Evolutionary conservation across 2,797 vertebrate species (phyloP).

Genomic region (Delichon dasypus): DNA sequence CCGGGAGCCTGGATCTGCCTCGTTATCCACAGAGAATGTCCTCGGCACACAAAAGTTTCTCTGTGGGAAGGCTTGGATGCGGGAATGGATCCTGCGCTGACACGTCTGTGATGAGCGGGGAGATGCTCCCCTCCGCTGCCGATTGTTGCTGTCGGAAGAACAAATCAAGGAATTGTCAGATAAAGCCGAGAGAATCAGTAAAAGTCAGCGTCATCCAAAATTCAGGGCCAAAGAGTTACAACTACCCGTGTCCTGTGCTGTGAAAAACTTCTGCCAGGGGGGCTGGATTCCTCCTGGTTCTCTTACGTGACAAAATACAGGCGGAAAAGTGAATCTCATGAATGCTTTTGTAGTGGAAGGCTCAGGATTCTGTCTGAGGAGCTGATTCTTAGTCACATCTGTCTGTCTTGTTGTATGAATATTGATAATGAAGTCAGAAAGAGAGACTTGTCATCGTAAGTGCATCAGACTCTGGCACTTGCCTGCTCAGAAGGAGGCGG

Average conservation of each 20-base stretch:
- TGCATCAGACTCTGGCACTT: conserved; percentile 34
- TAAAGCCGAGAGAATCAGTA: background rate
- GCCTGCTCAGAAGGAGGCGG: background rate
- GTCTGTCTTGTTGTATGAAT: conserved; percentile 60
- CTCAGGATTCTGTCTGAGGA: background rate
- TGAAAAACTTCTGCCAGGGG: background rate
- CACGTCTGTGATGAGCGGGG: accelerated
- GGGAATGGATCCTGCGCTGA: background rate
- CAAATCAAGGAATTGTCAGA: background rate
- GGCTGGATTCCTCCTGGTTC: background rate
- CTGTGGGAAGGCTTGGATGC: background rate
- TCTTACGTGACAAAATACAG: background rate
- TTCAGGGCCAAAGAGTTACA: background rate
- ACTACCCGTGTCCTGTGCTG: background rate
- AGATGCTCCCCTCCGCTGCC: background rate
- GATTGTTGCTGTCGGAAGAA: background rate
- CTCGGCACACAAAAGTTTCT: conserved; percentile 22
- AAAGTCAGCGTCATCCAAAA: background rate
- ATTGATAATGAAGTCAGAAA: conserved; percentile 59
- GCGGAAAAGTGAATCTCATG: background rate
- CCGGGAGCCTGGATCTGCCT: background rate
- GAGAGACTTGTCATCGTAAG: conserved; percentile 40
- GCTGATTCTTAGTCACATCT: conserved; percentile 35
- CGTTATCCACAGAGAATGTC: background rate
- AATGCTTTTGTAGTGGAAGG: background rate